Evolutionary conservation across 2,113 vertebrate species (phyloP).

Genomic region (Panthera leo): DNA sequence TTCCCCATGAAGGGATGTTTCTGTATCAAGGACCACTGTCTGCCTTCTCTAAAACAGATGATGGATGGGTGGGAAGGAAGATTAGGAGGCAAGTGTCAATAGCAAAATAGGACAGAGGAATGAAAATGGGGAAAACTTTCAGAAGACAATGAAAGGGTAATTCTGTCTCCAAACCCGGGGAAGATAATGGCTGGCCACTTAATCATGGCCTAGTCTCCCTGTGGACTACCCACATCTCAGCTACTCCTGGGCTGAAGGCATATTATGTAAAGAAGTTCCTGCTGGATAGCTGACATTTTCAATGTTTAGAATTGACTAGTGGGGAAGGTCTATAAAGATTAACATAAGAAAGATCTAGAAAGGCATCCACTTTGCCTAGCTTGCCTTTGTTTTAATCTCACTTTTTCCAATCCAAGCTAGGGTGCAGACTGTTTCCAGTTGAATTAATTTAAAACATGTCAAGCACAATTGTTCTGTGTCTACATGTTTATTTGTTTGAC

Average conservation of each 20-base stretch:
- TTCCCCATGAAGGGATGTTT: background rate
- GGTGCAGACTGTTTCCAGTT: background rate
- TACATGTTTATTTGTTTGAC: background rate
- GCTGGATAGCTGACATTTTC: background rate
- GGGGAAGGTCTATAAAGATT: background rate
- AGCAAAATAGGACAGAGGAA: background rate
- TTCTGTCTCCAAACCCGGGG: background rate
- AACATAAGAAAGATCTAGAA: background rate
- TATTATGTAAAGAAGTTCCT: background rate
- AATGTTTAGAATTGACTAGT: background rate
- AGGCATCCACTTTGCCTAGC: background rate
- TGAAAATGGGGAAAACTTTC: background rate
- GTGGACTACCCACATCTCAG: background rate
- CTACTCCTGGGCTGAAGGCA: background rate
- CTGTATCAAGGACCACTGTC: background rate
- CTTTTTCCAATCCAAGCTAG: background rate
- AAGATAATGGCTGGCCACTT: background rate
- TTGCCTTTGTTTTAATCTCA: background rate
- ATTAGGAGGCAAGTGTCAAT: background rate
- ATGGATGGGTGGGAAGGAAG: background rate
- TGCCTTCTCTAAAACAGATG: background rate
- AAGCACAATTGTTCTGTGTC: background rate
- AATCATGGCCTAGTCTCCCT: background rate
- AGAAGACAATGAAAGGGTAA: background rate
- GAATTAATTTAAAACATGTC: conserved; percentile 5